phyloP scores from a whole-genome alignment of 2,113 vertebrate species.

The Alces alces region DNA sequence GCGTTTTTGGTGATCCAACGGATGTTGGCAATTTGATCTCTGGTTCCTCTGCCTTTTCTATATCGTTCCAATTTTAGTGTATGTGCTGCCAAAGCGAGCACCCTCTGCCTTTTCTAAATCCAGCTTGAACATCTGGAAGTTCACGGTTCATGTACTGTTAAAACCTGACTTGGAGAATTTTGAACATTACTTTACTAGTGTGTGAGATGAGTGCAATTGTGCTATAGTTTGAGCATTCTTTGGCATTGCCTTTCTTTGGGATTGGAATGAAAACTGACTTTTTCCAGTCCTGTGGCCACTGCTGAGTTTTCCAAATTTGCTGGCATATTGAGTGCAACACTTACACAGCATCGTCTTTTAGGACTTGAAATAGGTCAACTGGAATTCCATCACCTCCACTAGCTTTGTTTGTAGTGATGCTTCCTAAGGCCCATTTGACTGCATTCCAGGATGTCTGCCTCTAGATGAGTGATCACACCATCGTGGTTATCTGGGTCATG shows the following conservation, averaged over 20 bases:
- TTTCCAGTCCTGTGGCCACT: not conserved
- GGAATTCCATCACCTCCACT: not conserved
- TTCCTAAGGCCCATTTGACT: not conserved
- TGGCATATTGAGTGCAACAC: not conserved
- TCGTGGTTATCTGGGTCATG: not conserved
- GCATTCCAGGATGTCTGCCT: not conserved
- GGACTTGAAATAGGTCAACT: not conserved
- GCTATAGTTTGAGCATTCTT: not conserved
- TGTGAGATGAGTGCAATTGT: not conserved
- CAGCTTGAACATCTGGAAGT: too few species aligned
- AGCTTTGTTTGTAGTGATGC: not conserved
- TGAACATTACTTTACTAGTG: too few species aligned
- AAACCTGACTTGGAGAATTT: too few species aligned
- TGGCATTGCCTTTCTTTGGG: not conserved
- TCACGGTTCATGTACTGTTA: too few species aligned
- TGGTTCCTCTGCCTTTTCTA: too few species aligned
- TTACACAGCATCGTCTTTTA: not conserved
- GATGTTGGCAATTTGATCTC: too few species aligned
- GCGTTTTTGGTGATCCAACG: not conserved
- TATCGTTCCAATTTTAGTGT: too few species aligned
- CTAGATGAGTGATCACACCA: not conserved
- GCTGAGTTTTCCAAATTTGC: not conserved
- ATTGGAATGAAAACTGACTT: not conserved
- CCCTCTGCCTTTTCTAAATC: too few species aligned
- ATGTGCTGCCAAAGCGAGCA: too few species aligned